phyloP scores from a whole-genome alignment of 2,113 vertebrate genomes.

The Entosphenus tridentatus region DNA sequence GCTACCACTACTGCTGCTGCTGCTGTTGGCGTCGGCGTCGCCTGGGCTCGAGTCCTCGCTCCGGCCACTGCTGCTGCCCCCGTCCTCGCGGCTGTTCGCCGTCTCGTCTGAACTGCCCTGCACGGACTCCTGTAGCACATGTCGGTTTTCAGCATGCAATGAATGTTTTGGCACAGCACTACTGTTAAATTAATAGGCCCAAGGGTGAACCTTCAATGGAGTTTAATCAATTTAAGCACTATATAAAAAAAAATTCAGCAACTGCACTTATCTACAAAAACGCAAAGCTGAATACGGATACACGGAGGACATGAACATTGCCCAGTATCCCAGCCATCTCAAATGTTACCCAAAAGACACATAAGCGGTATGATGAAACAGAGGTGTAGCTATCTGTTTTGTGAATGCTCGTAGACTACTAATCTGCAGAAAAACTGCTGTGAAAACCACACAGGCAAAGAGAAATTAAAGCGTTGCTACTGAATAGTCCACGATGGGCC shows the following conservation, averaged over 20 bases:
- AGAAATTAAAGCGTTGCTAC: too few relatives aligned
- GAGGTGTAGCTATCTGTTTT: too few relatives aligned
- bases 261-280: not conserved
- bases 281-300: not conserved
- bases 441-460: too few relatives aligned
- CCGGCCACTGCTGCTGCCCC: constrained; percentile 81
- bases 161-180: too few relatives aligned
- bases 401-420: too few relatives aligned
- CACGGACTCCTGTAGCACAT: constrained; percentile 58
- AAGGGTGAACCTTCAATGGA: not conserved
- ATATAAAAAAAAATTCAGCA: not conserved
- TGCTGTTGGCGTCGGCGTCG: constrained; percentile 14
- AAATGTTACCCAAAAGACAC: not conserved
- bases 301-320: not conserved
- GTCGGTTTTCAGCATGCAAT: too few relatives aligned
- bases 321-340: not conserved
- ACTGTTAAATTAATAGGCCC: too few relatives aligned
- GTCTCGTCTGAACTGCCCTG: constrained; percentile 97
- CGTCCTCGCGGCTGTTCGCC: constrained; percentile 92
- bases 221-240: not conserved
- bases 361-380: too few relatives aligned
- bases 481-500: too few relatives aligned
- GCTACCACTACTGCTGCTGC: constrained; percentile 2
- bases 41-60: constrained; percentile 92
- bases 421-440: too few relatives aligned